Base-by-base conservation (phyloP, 1,140 invertebrate species). In the Hyphantria cunea region DNA sequence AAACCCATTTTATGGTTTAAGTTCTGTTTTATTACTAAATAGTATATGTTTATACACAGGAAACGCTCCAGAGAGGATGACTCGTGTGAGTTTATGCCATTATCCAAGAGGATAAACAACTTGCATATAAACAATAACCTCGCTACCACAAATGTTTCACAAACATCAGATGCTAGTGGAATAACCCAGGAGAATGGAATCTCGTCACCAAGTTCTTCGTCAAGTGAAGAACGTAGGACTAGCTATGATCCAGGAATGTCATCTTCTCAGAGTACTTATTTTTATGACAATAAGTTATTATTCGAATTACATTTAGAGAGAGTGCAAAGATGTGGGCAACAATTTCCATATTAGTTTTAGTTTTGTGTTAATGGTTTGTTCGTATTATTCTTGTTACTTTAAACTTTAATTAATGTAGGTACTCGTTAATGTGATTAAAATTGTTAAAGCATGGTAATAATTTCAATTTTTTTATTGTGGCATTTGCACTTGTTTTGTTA, bases 101-200 rank as follows among this genome's bases (percentile, higher is more conserved):
- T 96, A 31, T 95, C 94, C 15, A 96, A 96, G 84, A 91, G 95
- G 72, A 95, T 95, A 62, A 96, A 95, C 71, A 95, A 96, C 85
- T 89, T 96, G n/a, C 94, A 95, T 70, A 93, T 96, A 44, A 95
- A 95, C 66, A 91, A 89, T 63, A 86, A 80, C 64, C 73, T 86
- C 31, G 68, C 70, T n/a, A 83, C 64, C 64, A 67, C 79, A 52
- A 55, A 58, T 64, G 41, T 67, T 48, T 64, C 74, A 49, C 82
- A 83, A 65, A 73, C 76, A 33, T 74, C 78, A 73, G 76, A 84
- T 67, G 66, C 80, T 76, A 84, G 76, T 77, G 80, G 79, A 42
- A 75, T 86, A 54, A 70, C 51, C 17, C 58, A 61, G 17, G 81
- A 87, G 53, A 82, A 80, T 74, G 76, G 73, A 37, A 80, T 84